phyloP scores from a whole-genome alignment of 2,797 vertebrate genomes.

The Ceryle rudis region DNA sequence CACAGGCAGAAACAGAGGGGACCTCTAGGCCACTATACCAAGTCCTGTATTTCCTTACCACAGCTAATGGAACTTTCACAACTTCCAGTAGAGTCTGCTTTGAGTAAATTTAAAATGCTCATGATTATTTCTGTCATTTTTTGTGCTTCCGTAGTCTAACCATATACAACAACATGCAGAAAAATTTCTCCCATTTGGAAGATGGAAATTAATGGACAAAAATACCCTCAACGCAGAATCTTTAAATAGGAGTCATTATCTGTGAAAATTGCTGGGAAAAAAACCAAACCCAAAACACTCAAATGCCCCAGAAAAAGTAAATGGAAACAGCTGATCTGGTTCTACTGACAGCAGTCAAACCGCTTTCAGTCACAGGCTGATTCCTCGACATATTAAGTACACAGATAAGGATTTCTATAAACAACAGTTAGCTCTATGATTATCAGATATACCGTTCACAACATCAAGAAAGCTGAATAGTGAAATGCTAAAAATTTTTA shows the following conservation, averaged over 20 bases:
- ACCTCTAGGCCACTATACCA: not conserved
- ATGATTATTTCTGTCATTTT: not conserved
- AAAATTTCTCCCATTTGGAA: not conserved
- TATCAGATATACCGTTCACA: not conserved
- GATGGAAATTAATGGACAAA: slow-evolving; percentile 16
- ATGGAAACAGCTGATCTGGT: not conserved
- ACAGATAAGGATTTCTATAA: not conserved
- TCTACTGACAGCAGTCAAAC: slow-evolving; percentile 30
- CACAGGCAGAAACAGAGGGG: not conserved
- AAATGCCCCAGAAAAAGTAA: not conserved
- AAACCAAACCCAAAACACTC: not conserved
- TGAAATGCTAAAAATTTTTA: not conserved
- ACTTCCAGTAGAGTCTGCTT: not conserved
- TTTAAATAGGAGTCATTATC: slow-evolving; percentile 45
- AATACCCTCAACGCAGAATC: slow-evolving; percentile 1
- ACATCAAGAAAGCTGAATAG: not conserved
- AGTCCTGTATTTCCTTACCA: not conserved
- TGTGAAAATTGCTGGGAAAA: not conserved
- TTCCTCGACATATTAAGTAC: not conserved
- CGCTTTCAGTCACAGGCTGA: not conserved
- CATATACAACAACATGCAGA: not conserved
- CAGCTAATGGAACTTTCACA: not conserved
- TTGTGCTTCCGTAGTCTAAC: not conserved
- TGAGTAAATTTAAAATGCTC: not conserved
- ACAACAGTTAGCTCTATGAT: not conserved